Base-by-base conservation (phyloP, 2,113 vertebrate genomes). In the Origma solitaria region DNA sequence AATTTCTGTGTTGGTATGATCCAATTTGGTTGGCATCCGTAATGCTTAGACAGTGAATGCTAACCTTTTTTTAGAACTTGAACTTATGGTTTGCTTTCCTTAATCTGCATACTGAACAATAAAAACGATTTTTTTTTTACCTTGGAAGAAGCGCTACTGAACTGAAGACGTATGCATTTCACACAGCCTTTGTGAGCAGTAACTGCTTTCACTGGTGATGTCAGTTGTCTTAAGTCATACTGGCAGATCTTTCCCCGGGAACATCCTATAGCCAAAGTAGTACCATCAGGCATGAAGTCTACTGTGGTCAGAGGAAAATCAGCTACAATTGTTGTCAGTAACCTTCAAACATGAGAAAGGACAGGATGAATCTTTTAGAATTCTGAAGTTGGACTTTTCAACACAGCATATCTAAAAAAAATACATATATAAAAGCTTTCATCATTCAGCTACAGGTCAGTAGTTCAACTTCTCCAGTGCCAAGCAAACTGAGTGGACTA, bases 111-210 rank as follows among this genome's bases (percentile, higher is more conserved):
- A 8, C 11, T 71, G 62, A 92, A 44, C n/a, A 56, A 66, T 13
- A 31, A 80, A 85, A 84, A 66, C 31, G 16, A 64, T 5, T 22
- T 64, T 42, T 50, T 91, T 61, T 91, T 96, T 86, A 99, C 99
- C 98, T 99, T 99, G 75, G 96, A 95, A 88, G 96, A 97, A 92
- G 79, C 96, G 91, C 88, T 94, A 58, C 96, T 97, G 95, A 97
- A 98, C 98, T 99, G 99, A 97, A 99, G 98, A 45, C 98, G 98
- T 92, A 99, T 98, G 95, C 98, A 99, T 33, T 98, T 99, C 90
- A 99, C 99, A n/a, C 98, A 99, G 80, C 98, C 99, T 96, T 99
- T 99, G 95, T 99, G 99, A 64, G 99, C 99, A 64, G 56, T 88
- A 31, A 98, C 98, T 90, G 98, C 95, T 97, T 98, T 99, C 90